Evolutionary conservation across 1,140 invertebrate genomes (phyloP).

Genomic region (Eciton burchellii): DNA sequence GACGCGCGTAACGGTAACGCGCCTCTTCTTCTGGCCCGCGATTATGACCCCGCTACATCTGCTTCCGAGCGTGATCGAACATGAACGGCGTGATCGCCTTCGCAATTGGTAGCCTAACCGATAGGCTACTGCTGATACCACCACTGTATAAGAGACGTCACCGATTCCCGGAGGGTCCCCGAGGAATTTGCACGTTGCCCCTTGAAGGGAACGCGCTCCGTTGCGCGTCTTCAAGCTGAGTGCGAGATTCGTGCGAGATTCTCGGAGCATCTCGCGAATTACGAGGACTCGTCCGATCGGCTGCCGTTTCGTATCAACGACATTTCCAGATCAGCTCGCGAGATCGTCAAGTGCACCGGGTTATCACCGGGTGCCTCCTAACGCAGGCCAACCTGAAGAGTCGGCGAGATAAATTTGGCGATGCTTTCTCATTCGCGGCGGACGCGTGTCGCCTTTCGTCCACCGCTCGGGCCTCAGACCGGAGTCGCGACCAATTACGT

Average conservation of each 20-base stretch:
- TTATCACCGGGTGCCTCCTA: conserved; percentile 53
- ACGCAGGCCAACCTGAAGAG: conserved; percentile 6
- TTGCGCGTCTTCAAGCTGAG: not conserved
- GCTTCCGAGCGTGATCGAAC: not conserved
- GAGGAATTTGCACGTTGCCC: not conserved
- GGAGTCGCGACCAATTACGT: conserved; percentile 80
- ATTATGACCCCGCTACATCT: conserved; percentile 33
- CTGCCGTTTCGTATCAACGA: conserved; percentile 16
- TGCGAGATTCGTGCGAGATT: not conserved
- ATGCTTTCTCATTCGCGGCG: conserved; percentile 50
- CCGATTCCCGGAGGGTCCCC: too few species aligned
- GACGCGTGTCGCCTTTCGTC: conserved; percentile 10
- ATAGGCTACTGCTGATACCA: not conserved
- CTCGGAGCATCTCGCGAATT: not conserved
- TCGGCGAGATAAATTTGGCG: conserved; percentile 63
- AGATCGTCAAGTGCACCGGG: conserved; percentile 36
- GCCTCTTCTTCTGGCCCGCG: conserved; percentile 5
- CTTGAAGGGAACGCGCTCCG: not conserved
- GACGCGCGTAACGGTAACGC: conserved; percentile 35
- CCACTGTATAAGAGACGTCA: not conserved
- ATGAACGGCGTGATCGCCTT: not conserved
- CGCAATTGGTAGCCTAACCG: not conserved
- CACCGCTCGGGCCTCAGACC: conserved; percentile 20
- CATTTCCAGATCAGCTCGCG: conserved; percentile 39
- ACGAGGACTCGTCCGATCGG: not conserved